Conservation (phyloP, 2,113 vertebrate species). For the Bucco capensis region DNA sequence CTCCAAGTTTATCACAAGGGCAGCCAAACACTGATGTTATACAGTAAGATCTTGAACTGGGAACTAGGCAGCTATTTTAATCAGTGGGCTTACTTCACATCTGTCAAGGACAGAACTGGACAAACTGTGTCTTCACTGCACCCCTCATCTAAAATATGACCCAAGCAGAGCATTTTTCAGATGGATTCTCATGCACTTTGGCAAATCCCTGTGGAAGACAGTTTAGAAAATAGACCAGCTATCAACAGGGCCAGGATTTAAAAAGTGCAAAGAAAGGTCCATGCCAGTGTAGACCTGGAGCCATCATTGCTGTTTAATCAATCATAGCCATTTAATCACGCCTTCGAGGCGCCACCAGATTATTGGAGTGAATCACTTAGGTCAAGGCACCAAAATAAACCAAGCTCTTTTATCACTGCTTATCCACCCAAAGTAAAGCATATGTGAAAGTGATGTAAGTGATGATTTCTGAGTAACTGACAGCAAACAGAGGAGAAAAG, state of each 20-base stretch:
- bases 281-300: background rate
- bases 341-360: background rate
- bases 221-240: background rate
- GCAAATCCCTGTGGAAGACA: background rate
- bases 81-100: constrained; percentile 33
- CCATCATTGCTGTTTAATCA: background rate
- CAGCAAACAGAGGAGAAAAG: background rate
- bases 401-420: background rate
- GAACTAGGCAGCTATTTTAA: constrained; percentile 51
- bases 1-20: constrained; percentile 82
- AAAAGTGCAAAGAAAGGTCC: background rate
- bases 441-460: background rate
- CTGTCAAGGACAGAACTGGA: constrained; percentile 44
- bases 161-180: constrained; percentile 2
- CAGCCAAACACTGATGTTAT: constrained; percentile 85
- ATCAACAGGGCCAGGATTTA: background rate
- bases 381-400: constrained; percentile 26
- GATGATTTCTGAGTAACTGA: background rate
- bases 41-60: constrained; percentile 67
- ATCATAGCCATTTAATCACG: background rate
- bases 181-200: background rate
- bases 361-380: background rate
- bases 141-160: constrained; percentile 24
- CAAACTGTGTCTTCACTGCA: constrained; percentile 11
- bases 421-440: background rate